Percentiles rank a stretch among this genome's conserved stretches.
Evolutionary conservation across 1,140 invertebrate species (phyloP).

Genomic region (Cydia fagiglandana): DNA sequence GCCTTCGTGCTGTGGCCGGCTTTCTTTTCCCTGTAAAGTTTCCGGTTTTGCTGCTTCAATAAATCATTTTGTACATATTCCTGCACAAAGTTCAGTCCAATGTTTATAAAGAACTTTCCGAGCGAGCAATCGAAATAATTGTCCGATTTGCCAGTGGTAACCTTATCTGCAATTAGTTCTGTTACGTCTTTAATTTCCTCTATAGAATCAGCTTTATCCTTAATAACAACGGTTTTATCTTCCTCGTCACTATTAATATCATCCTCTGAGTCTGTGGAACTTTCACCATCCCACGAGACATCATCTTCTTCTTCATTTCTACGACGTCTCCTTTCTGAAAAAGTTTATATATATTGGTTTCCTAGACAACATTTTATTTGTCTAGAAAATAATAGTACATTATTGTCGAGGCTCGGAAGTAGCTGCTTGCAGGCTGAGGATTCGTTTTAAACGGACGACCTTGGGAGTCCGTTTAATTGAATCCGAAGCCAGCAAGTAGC

Average conservation of each 20-base stretch:
- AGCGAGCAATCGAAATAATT: conserved; percentile 92
- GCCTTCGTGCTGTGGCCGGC: conserved; percentile 82
- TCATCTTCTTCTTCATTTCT: conserved; percentile 66
- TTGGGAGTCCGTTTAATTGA: too few relatives aligned
- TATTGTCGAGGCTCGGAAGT: too few relatives aligned
- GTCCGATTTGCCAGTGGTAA: conserved; percentile 69
- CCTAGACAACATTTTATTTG: neutral
- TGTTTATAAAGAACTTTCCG: conserved; percentile 95
- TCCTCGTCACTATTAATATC: conserved; percentile 75
- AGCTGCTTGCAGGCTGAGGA: too few relatives aligned
- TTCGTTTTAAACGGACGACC: too few relatives aligned
- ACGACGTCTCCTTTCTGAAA: conserved; percentile 49
- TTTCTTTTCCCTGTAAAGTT: conserved; percentile 82
- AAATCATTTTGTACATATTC: conserved; percentile 96
- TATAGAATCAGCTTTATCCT: conserved; percentile 78
- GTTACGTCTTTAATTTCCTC: conserved; percentile 75
- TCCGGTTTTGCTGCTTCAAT: conserved; percentile 91
- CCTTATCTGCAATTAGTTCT: conserved; percentile 56
- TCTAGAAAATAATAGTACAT: neutral
- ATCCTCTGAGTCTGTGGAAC: conserved; percentile 77
- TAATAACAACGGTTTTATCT: conserved; percentile 78
- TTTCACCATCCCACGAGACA: conserved; percentile 74
- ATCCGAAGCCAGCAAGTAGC: too few relatives aligned
- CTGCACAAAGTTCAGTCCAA: conserved; percentile 94
- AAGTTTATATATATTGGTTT: conserved; percentile 14